Base-by-base conservation (phyloP, 2,797 vertebrate genomes). In the Bovichtus diacanthus region DNA sequence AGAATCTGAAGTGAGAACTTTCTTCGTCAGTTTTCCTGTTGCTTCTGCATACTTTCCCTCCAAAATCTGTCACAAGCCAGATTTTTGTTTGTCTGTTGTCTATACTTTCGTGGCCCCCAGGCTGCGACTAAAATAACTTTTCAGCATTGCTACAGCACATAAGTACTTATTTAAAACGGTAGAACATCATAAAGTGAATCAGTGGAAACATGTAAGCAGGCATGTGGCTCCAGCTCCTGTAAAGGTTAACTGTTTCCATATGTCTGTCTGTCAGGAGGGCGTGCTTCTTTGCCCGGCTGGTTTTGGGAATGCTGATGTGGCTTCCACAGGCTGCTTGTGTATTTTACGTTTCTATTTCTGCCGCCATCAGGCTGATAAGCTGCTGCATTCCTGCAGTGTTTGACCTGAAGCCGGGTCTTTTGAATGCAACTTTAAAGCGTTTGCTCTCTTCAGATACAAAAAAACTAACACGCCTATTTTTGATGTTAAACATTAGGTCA, bases 161-260 rank as follows among this genome's bases (percentile, higher is more conserved):
- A 25, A 23, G 41, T 61, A n/a, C 8, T 4, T 2, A 12, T 50
- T 44, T 70, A 1, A 23, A 58, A 63, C 4, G 8, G 5, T 19
- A 1, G 29, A 11, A 18, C 49, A 39, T 34, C 36, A 44, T 15
- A 25, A 51, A 63, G 73, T 54, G 15, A 56, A 38, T 38, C 19
- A 13, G 66, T 34, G 80, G 75, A 84, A 79, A 80, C 61, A 29
- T n/a, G 70, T 65, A 63, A 3, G 21, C 55, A 46, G 84, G 38
- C 78, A 67, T 82, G 68, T 13, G 73, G 80, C 80, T 78, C n/a
- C 56, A 31, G 81, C 80, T 65, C 70, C 39, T 59, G 49, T 55
- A 63, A 64, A 87, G 85, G 88, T 86, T 88, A 92, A 90, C 72
- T 21, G 70, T 74, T 89, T 90, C 90, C 88, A 90, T 85, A 82